Evolutionary conservation across 2,797 vertebrate species (phyloP).

Genomic region (Diceros bicornis): DNA sequence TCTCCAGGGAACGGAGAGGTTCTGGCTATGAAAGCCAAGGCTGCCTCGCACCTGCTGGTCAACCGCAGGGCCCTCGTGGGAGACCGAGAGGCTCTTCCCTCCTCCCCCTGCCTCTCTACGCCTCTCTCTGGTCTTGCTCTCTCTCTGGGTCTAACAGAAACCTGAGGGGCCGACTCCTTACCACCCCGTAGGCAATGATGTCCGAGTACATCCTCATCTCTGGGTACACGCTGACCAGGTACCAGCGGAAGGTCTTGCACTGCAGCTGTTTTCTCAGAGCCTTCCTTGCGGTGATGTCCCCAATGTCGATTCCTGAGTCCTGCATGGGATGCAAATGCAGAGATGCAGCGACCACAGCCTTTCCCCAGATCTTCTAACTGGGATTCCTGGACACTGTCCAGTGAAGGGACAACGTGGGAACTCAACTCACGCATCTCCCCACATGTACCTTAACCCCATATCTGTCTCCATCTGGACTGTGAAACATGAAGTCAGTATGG

Average conservation of each 20-base stretch:
- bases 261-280: constrained; percentile 97
- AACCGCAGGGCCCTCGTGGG: rapidly evolving
- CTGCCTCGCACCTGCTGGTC: no score
- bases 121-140: not conserved
- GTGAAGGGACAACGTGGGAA: not conserved
- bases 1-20: not conserved
- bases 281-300: constrained; percentile 96
- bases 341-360: not conserved
- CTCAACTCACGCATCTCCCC: not conserved
- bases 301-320: constrained; percentile 98
- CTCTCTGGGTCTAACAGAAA: not conserved
- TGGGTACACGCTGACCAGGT: constrained; percentile 98
- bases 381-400: not conserved
- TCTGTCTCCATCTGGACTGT: not conserved
- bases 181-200: constrained; percentile 96
- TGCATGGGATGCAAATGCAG: constrained; percentile 80
- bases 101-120: not conserved
- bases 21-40: not conserved
- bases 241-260: constrained; percentile 99
- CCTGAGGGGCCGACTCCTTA: constrained; percentile 88
- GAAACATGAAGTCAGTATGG: not conserved
- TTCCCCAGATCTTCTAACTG: not conserved
- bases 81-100: not conserved
- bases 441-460: no score
- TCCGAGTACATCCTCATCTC: constrained; percentile 99